These are phyloP conservation scores for Temnothorax ravouxi DNA, from an alignment of 2,888 invertebrate species.

Conservation along the genomic window DNA sequence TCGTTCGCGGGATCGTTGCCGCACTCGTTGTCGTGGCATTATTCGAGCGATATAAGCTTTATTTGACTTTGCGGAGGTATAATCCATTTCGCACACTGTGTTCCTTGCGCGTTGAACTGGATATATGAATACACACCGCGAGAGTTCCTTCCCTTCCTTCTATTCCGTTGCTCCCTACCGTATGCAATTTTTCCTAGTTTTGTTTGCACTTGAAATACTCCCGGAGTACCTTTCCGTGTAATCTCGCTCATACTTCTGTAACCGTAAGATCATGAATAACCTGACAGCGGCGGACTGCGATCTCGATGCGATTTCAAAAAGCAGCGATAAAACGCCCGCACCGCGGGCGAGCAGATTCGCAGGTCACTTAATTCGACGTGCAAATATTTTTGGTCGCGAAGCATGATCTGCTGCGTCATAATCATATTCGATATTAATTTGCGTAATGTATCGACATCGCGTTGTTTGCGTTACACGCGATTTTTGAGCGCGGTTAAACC, in stretches of 20 bases:
- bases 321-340: background rate
- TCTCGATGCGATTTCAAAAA: conserved; percentile 17
- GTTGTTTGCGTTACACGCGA: conserved; percentile 41
- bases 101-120: conserved; percentile 51
- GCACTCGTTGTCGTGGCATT: conserved; percentile 13
- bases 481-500: conserved; percentile 39
- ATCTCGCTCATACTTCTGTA: conserved; percentile 43
- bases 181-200: conserved; percentile 34
- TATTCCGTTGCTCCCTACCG: background rate
- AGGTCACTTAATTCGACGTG: conserved; percentile 35
- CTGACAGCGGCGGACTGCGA: background rate
- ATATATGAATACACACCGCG: conserved; percentile 33
- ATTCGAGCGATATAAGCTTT: conserved; percentile 65
- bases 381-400: conserved; percentile 37
- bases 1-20: conserved; percentile 34
- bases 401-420: conserved; percentile 22
- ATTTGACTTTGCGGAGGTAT: conserved; percentile 66
- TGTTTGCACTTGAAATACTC: conserved; percentile 42
- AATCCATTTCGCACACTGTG: conserved; percentile 62
- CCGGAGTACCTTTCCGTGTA: conserved; percentile 42
- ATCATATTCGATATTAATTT: conserved; percentile 51
- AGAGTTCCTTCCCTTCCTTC: background rate
- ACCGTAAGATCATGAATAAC: background rate
- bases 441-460: conserved; percentile 31
- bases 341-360: background rate